Percentiles rank a stretch among this genome's conserved stretches.
These are phyloP conservation scores for Melipona beecheii DNA, from an alignment of 2,888 invertebrate species.

Conservation along the genomic window DNA sequence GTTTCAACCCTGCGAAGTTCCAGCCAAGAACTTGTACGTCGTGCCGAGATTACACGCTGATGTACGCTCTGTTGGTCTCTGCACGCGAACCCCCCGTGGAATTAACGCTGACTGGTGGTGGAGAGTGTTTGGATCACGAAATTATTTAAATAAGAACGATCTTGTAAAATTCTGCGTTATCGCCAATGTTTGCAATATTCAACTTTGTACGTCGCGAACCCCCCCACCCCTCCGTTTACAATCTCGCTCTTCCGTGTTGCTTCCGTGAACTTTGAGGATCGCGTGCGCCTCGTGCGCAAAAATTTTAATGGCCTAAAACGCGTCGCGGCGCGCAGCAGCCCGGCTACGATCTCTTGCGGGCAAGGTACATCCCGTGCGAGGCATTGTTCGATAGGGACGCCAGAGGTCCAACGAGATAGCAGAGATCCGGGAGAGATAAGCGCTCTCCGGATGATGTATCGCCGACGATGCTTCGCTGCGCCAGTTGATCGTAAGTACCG, in stretches of 20 bases:
- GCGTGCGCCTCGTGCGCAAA: slow-evolving; percentile 22
- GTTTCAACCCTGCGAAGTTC: background rate
- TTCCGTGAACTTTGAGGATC: background rate
- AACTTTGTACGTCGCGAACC: too few relatives aligned
- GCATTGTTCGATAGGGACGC: slow-evolving; percentile 71
- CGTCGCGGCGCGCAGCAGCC: slow-evolving; percentile 37
- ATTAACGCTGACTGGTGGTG: background rate
- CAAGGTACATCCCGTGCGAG: slow-evolving; percentile 52
- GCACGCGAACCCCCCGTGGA: background rate
- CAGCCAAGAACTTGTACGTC: background rate
- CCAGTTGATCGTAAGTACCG: slow-evolving; percentile 72
- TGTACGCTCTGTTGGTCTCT: background rate
- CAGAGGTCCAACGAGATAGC: slow-evolving; percentile 68
- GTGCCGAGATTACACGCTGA: background rate
- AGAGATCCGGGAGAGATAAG: slow-evolving; percentile 77
- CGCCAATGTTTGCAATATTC: too few relatives aligned
- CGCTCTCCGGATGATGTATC: slow-evolving; percentile 76
- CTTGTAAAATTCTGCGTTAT: too few relatives aligned
- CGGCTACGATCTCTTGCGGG: slow-evolving; percentile 37
- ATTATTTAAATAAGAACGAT: too few relatives aligned
- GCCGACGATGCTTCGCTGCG: slow-evolving; percentile 72
- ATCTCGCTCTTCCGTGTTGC: background rate
- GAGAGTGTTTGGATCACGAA: too few relatives aligned
- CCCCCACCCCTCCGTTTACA: too few relatives aligned
- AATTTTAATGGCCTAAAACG: slow-evolving; percentile 59